Evolutionary conservation across 2,888 invertebrate genomes (phyloP).

Genomic region (Hydroisotoma schaefferi): DNA sequence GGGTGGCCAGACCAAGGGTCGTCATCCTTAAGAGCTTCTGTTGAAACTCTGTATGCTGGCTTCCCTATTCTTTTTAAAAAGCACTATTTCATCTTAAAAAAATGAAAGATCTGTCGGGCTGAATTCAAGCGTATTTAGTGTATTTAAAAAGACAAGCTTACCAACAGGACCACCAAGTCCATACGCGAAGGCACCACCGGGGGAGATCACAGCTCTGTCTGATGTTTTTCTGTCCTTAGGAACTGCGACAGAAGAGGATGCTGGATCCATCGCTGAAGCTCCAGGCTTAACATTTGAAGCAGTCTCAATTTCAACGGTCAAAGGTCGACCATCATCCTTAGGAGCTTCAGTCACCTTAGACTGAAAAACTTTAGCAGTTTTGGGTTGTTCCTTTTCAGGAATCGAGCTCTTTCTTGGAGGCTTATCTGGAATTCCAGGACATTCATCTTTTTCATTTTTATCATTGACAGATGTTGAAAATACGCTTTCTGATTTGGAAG

Average conservation of each 20-base stretch:
- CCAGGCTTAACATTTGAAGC: not conserved
- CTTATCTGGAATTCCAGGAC: not conserved
- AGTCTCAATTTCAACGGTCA: not conserved
- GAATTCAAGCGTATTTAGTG: conserved; percentile 21
- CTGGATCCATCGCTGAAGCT: too few species aligned
- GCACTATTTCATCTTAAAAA: too few species aligned
- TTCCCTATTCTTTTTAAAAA: too few species aligned
- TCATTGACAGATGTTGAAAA: not conserved
- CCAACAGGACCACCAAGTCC: conserved; percentile 18
- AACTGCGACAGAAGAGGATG: not conserved
- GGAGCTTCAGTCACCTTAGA: not conserved
- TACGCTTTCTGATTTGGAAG: not conserved
- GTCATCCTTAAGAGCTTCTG: not conserved
- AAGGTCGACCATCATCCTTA: not conserved
- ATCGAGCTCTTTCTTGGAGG: not conserved
- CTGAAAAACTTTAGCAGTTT: not conserved
- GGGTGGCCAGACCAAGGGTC: too few species aligned
- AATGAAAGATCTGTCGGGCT: too few species aligned
- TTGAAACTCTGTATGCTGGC: not conserved
- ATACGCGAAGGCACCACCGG: conserved; percentile 14
- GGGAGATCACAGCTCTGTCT: not conserved
- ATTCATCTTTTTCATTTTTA: too few species aligned
- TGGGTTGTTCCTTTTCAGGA: too few species aligned
- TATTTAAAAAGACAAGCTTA: conserved; percentile 17
- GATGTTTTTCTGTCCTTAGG: not conserved